Conservation (phyloP, 1,140 invertebrate genomes). For the Listronotus bonariensis region DNA sequence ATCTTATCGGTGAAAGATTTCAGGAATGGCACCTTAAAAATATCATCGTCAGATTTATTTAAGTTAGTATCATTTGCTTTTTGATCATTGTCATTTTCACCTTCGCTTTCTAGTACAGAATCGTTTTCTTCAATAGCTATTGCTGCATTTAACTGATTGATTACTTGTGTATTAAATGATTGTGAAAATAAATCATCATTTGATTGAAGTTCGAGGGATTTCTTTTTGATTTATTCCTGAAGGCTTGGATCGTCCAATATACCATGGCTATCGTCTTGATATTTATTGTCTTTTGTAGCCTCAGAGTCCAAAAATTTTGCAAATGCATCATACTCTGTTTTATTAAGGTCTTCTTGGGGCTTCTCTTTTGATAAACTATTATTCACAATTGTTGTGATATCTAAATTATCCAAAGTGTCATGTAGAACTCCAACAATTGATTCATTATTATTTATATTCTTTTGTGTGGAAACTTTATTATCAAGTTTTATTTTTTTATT, state of each 20-base stretch:
- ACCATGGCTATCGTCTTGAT: neutral
- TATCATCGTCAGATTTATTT: neutral
- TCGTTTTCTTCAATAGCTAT: constrained; percentile 3
- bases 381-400: neutral
- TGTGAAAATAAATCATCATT: constrained; percentile 16
- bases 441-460: too few species aligned
- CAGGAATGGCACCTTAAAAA: neutral
- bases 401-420: constrained; percentile 5
- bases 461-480: too few species aligned
- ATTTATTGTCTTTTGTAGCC: neutral
- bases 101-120: constrained; percentile 6
- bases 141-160: constrained; percentile 23
- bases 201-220: too few species aligned
- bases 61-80: neutral
- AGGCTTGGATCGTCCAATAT: neutral
- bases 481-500: too few species aligned
- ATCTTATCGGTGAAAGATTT: constrained; percentile 5
- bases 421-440: neutral
- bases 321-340: constrained; percentile 20
- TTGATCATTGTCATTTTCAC: constrained; percentile 7
- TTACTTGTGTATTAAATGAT: constrained; percentile 29
- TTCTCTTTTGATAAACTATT: neutral
- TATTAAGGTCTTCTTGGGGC: neutral
- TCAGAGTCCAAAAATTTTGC: constrained; percentile 11
- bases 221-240: neutral